Base-by-base conservation (phyloP, 2,797 vertebrate genomes). In the Sylvia borin region DNA sequence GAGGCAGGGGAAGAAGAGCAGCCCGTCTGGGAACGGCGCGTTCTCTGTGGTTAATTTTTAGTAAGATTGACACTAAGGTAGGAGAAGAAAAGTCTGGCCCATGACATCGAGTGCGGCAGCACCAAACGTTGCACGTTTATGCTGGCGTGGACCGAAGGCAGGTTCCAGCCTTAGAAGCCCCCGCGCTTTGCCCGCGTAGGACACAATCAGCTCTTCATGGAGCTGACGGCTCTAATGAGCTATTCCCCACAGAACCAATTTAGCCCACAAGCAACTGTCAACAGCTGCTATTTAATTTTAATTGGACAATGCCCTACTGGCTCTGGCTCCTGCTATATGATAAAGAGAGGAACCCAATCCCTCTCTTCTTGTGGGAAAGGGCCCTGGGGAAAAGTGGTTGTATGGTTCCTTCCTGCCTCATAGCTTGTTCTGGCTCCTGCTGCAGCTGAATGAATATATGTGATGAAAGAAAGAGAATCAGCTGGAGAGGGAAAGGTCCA, bases 201-300 rank as follows among this genome's bases (percentile, higher is more conserved):
- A n/a, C 27, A 45, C 64, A 26, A 27, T 16, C 58, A 7, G 47
- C 26, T 32, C 78, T 45, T 67, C 29, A 13, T 22, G 4, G 7
- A 34, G 58, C 22, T 9, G 47, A 16, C 43, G 11, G 29, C 93
- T 73, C 60, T 79, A 31, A 77, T 29, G 71, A 86, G 72, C 67
- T 92, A 77, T 93, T 92, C 91, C 88, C 95, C 83, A 31, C 78
- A 83, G 92, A 96, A 88, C 71, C 88, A 74, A 94, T 95, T 93
- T 88, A 93, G 73, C 45, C 85, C 24, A 34, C 38, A 21, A 88
- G 87, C 83, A 55, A 86, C 84, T 77, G 93, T 66, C 85, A 72
- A 25, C 91, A 90, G 83, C 92, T 93, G 83, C 88, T 74, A 19
- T 60, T 92, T 90, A 90, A 82, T 92, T 93, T 89, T 95, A 97